These are phyloP conservation scores for Entelurus aequoreus DNA, from an alignment of 2,113 vertebrate genomes.

Conservation along the genomic window DNA sequence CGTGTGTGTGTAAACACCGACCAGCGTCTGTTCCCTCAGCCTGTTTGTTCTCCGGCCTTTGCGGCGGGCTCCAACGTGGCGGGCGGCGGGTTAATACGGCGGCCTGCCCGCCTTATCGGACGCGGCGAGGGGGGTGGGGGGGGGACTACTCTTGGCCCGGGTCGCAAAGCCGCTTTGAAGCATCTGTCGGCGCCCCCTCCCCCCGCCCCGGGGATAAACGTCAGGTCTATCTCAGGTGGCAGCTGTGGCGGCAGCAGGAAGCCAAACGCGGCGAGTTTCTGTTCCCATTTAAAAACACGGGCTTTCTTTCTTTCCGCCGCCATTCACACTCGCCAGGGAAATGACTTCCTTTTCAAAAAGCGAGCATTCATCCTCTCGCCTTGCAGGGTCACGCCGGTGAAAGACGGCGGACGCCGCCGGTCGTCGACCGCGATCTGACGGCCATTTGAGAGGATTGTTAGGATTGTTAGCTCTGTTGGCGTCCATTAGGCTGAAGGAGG, in stretches of 20 bases:
- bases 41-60: slow-evolving; percentile 28
- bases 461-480: too few species aligned
- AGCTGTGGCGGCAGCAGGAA: slow-evolving; percentile 17
- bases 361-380: too few species aligned
- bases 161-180: slow-evolving; percentile 74
- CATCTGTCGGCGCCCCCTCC: slow-evolving; percentile 70
- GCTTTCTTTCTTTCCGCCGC: too few species aligned
- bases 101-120: slow-evolving; percentile 65
- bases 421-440: too few species aligned
- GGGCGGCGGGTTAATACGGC: slow-evolving; percentile 60
- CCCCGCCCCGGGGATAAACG: slow-evolving; percentile 64
- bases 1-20: slow-evolving; percentile 26
- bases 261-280: too few species aligned
- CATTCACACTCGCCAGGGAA: too few species aligned
- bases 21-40: slow-evolving; percentile 34
- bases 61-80: slow-evolving; percentile 50
- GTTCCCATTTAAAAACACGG: too few species aligned
- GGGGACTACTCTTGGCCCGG: slow-evolving; percentile 59
- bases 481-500: too few species aligned
- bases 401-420: too few species aligned
- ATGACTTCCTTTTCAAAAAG: too few species aligned
- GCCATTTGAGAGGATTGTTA: too few species aligned
- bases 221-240: slow-evolving; percentile 72
- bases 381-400: too few species aligned
- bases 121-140: slow-evolving; percentile 49